Conservation (phyloP, 2,113 vertebrate genomes). For the Lasiurus borealis region DNA sequence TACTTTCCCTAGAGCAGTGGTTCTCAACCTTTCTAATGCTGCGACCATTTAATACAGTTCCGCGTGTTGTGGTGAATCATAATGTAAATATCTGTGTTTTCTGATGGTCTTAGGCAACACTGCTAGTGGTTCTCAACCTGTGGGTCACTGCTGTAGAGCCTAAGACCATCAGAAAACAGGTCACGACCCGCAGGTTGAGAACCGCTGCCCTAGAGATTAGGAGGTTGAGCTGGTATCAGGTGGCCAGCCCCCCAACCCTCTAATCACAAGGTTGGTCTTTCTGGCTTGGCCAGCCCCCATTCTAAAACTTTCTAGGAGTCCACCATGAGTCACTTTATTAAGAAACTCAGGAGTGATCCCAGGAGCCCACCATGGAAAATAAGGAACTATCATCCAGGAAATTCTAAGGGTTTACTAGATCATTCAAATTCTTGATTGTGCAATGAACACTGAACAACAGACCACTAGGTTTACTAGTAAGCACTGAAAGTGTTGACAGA, state of each 20-base stretch:
- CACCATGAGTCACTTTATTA: neutral
- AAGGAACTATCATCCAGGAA: neutral
- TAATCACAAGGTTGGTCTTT: neutral
- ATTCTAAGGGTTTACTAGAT: neutral
- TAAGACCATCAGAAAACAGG: no score
- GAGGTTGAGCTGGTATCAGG: neutral
- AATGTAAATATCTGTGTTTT: no score
- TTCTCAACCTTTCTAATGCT: no score
- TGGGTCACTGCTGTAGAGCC: no score
- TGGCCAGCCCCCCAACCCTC: neutral
- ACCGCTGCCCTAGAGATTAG: no score
- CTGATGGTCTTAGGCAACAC: no score
- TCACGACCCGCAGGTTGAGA: no score
- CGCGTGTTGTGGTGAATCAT: no score
- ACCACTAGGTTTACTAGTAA: neutral
- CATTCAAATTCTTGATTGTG: neutral
- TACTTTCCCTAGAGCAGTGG: neutral
- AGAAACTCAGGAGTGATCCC: neutral
- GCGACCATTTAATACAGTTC: no score
- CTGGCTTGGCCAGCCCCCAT: neutral
- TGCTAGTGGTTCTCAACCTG: no score
- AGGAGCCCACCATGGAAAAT: neutral
- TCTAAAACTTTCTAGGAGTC: neutral
- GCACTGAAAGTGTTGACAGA: neutral
- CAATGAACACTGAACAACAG: neutral